Base-by-base conservation (phyloP, 1,140 invertebrate genomes). In the Caenorhabditis briggsae region DNA sequence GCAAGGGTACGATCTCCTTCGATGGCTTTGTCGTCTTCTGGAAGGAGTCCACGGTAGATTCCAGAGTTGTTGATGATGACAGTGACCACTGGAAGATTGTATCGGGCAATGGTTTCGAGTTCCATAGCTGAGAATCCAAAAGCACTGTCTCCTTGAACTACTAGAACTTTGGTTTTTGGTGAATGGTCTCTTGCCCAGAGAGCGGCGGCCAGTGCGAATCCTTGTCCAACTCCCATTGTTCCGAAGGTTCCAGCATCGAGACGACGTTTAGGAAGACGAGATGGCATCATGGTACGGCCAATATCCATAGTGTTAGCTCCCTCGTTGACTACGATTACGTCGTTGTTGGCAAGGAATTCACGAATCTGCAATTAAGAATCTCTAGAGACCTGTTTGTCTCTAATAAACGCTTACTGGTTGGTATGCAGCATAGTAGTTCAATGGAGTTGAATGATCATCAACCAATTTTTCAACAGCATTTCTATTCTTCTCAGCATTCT, bases 291-390 rank as follows among this genome's bases (percentile, higher is more conserved):
- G 0, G 96, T 95, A 64, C 97, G 94, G 3, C 97, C 96, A 91
- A 98, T 98, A 90, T 98, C 97, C 97, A 99, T 99, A 0, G 97
- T 99, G 92, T 98, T 98, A 14, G 97, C 97, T 58, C 97, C 97
- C 94, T 99, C 97, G 91, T 96, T 97, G n/a, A 98, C 95, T 90
- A 98, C 96, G 5, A 98, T 95, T 23, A 95, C 95, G 93, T 98
- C 95, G 93, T 92, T 90, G 55, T 91, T 82, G 89, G 94, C 93
- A 78, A 93, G 87, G 8, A 91, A 89, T 53, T 91, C 90, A 50
- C 92, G 90, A 25, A 94, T 93, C 91, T 93, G 64, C 16, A 90
- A 90, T 5, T 65, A 33, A 16, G 5, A 85, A 5, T 43, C 5
- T 64, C 5, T 14, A 53, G 33, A 9, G 2, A n/a, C 64, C 23